Conservation (phyloP, 1,140 invertebrate species). For the Archivesica marissinica region DNA sequence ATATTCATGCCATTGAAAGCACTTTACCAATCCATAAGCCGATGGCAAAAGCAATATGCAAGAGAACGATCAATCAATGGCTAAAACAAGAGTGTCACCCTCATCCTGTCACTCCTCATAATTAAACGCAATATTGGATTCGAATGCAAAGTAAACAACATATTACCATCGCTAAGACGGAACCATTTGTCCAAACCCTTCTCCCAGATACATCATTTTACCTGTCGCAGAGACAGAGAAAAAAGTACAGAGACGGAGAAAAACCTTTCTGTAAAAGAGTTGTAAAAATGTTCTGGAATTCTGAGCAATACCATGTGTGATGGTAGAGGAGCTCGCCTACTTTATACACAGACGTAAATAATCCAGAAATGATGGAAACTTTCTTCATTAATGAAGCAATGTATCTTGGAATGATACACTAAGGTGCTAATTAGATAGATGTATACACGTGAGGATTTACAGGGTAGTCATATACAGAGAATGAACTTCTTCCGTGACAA, state of each 20-base stretch:
- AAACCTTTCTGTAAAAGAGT: too few species aligned
- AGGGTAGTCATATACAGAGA: too few species aligned
- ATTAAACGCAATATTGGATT: conserved; percentile 50
- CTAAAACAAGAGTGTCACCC: conserved; percentile 58
- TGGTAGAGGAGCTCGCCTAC: too few species aligned
- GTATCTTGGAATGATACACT: too few species aligned
- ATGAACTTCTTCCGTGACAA: too few species aligned
- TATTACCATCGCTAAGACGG: conserved; percentile 14
- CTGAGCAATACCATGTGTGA: too few species aligned
- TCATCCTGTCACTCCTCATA: conserved; percentile 22
- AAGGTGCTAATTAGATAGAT: too few species aligned
- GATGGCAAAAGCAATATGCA: conserved; percentile 52
- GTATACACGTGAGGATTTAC: too few species aligned
- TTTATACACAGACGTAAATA: too few species aligned
- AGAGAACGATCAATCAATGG: conserved; percentile 39
- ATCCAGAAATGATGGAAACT: too few species aligned
- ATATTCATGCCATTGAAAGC: conserved; percentile 37
- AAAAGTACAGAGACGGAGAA: background rate
- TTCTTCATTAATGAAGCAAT: too few species aligned
- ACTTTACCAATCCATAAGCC: conserved; percentile 49
- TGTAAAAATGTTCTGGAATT: too few species aligned
- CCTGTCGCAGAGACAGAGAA: background rate
- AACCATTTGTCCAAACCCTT: conserved; percentile 35
- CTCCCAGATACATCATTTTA: conserved; percentile 41
- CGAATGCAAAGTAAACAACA: conserved; percentile 57